Conservation (phyloP, 2,888 invertebrate genomes). For the Polydesmus complanatus region DNA sequence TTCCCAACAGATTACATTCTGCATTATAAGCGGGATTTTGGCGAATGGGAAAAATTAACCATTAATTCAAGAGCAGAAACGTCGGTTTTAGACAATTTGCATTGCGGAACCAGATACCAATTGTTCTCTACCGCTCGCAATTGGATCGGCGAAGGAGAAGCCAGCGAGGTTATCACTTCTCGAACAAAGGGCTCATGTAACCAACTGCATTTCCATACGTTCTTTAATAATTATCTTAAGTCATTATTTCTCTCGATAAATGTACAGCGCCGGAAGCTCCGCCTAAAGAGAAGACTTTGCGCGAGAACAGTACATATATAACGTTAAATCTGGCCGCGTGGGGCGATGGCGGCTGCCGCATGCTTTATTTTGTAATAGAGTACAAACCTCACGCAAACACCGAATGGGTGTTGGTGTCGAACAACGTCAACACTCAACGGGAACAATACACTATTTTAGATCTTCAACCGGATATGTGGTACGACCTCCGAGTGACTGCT, state of each 20-base stretch:
- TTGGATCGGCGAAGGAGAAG: conserved; percentile 79
- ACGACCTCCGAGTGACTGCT: conserved; percentile 15
- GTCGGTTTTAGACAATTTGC: conserved; percentile 62
- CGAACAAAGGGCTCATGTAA: conserved; percentile 86
- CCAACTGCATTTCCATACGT: too few species aligned
- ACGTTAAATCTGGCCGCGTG: conserved; percentile 74
- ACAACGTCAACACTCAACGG: conserved; percentile 16
- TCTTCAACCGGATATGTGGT: conserved; percentile 12
- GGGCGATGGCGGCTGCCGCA: conserved; percentile 89
- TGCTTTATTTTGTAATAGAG: conserved; percentile 88
- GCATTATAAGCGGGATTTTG: conserved; percentile 86
- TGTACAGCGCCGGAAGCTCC: conserved; percentile 17
- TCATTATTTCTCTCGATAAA: background rate
- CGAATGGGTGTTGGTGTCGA: conserved; percentile 18
- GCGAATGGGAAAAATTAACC: conserved; percentile 81
- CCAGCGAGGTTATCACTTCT: conserved; percentile 74
- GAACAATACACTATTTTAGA: conserved; percentile 13
- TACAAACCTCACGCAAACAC: conserved; percentile 35
- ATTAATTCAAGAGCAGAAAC: conserved; percentile 19
- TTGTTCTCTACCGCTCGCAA: conserved; percentile 87
- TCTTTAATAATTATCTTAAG: background rate
- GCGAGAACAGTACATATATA: conserved; percentile 31
- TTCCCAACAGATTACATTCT: conserved; percentile 58
- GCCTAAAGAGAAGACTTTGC: conserved; percentile 17
- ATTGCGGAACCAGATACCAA: conserved; percentile 87